Evolutionary conservation across 1,140 invertebrate genomes (phyloP), one percentile per base, ranked within the genome.

Genomic region (Rhopalosiphum padi): DNA sequence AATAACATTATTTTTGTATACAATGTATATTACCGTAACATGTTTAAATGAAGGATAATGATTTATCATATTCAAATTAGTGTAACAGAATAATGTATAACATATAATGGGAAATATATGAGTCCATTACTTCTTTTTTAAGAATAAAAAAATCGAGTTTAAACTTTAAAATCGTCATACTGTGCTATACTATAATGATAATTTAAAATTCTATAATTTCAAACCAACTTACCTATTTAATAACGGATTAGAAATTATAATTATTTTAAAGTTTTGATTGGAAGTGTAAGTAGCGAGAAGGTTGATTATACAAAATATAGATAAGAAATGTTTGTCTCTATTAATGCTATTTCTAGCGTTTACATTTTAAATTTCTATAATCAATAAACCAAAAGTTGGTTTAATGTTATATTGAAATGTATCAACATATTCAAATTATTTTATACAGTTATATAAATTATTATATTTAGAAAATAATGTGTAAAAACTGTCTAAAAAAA

Each of bases 301-400:
- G 60, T 77, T 77, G n/a, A n/a, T n/a, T n/a, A 77, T n/a, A 77
- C n/a, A 77, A n/a, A 77, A 77, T 77, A n/a, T 77, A n/a, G n/a
- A 77, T 77, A 77, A 77, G 30, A 77, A 77, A n/a, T 77, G 30
- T n/a, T 18, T 77, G 15, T 18, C 30, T n/a, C 5, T 41, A 41
- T 77, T 35, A 51, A 51, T 51, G 15, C 15, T 1, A 77, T 35
- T 77, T 77, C 60, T 77, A 77, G 11, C 30, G 60, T n/a, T n/a
- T n/a, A 77, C n/a, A 77, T n/a, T 77, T 77, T 77, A 77, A 77
- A n/a, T 77, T n/a, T n/a, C 15, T 77, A n/a, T n/a, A 77, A 77
- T 35, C 18, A n/a, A 77, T n/a, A 68, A n/a, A 4, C 15, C 15
- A n/a, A 77, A 77, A 77, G 60, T n/a, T 18, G 11, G 60, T 68